A percentile compares a stretch with the other conserved stretches of the same genome.
These are phyloP conservation scores for Eupeodes latifasciatus DNA, from an alignment of 2,888 invertebrate genomes.

Conservation along the genomic window DNA sequence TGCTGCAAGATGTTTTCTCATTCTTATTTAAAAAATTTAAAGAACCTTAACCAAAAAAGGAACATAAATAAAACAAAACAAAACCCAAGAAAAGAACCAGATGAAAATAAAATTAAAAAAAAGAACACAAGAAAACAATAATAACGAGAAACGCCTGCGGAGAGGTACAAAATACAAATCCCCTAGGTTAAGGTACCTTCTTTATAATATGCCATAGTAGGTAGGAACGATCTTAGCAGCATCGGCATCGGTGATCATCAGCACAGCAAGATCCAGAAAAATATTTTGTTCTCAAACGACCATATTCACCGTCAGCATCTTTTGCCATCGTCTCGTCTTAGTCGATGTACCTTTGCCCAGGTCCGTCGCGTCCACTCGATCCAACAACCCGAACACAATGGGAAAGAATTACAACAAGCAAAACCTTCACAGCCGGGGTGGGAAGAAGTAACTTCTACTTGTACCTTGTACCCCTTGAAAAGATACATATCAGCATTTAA, in stretches of 20 bases:
- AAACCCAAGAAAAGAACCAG: slow-evolving; percentile 51
- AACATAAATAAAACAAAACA: slow-evolving; percentile 63
- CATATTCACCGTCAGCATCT: slow-evolving; percentile 74
- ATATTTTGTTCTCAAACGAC: slow-evolving; percentile 60
- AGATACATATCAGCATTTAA: slow-evolving; percentile 76
- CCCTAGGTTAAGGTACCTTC: slow-evolving; percentile 63
- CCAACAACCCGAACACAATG: slow-evolving; percentile 57
- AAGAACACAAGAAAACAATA: slow-evolving; percentile 52
- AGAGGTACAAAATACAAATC: slow-evolving; percentile 67
- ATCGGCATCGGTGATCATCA: slow-evolving; percentile 5
- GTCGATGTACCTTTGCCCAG: slow-evolving; percentile 60
- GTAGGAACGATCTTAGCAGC: slow-evolving; percentile 6
- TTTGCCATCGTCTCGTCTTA: neutral
- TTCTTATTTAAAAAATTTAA: slow-evolving; percentile 67
- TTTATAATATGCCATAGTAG: neutral
- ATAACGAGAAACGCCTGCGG: slow-evolving; percentile 72
- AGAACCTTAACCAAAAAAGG: slow-evolving; percentile 57
- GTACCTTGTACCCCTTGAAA: slow-evolving; percentile 67
- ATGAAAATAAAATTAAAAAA: slow-evolving; percentile 27
- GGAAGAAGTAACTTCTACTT: slow-evolving; percentile 62
- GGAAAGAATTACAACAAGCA: slow-evolving; percentile 70
- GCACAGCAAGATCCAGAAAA: slow-evolving; percentile 58
- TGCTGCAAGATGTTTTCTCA: slow-evolving; percentile 75
- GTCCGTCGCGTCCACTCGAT: slow-evolving; percentile 66
- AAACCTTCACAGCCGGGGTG: slow-evolving; percentile 33